Percentiles rank a stretch among this genome's conserved stretches.
phyloP scores from a whole-genome alignment of 1,140 invertebrate genomes.

The Hyphantria cunea region DNA sequence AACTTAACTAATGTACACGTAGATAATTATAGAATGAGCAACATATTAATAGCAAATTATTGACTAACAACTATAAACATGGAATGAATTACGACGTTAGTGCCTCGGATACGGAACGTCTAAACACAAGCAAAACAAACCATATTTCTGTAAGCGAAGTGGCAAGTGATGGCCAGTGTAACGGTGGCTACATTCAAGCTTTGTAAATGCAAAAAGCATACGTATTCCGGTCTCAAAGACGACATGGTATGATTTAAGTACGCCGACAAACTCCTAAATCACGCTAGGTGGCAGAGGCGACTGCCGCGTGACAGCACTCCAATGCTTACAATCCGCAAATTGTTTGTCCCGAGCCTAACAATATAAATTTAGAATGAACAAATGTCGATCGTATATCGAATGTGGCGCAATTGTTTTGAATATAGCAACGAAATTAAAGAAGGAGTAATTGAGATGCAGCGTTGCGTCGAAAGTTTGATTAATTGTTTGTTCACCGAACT shows the following conservation, averaged over 20 bases:
- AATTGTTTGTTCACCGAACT: constrained; percentile 36
- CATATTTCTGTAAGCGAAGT: constrained; percentile 39
- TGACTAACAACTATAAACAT: constrained; percentile 11
- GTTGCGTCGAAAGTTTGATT: constrained; percentile 61
- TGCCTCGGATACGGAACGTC: constrained; percentile 27
- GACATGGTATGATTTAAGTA: constrained; percentile 63
- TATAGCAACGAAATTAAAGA: constrained; percentile 63
- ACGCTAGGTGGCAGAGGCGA: constrained; percentile 58
- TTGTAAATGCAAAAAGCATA: constrained; percentile 51
- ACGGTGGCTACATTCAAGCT: constrained; percentile 40
- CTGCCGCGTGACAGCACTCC: constrained; percentile 58
- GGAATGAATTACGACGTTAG: constrained; percentile 30
- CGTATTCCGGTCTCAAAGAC: constrained; percentile 52
- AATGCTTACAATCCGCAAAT: constrained; percentile 72
- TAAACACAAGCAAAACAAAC: constrained; percentile 53
- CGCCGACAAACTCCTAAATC: constrained; percentile 59
- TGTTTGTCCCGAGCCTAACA: constrained; percentile 75
- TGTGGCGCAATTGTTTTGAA: constrained; percentile 73
- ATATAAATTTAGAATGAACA: constrained; percentile 78
- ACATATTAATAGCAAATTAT: constrained; percentile 22
- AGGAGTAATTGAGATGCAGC: constrained; percentile 43
- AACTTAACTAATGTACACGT: constrained; percentile 19
- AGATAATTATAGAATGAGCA: constrained; percentile 17
- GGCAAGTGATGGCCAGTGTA: constrained; percentile 40
- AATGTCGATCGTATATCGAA: constrained; percentile 76